A percentile compares a stretch with the other conserved stretches of the same genome.
Evolutionary conservation across 2,888 invertebrate genomes (phyloP).

Genomic region (Portevinia maculata): DNA sequence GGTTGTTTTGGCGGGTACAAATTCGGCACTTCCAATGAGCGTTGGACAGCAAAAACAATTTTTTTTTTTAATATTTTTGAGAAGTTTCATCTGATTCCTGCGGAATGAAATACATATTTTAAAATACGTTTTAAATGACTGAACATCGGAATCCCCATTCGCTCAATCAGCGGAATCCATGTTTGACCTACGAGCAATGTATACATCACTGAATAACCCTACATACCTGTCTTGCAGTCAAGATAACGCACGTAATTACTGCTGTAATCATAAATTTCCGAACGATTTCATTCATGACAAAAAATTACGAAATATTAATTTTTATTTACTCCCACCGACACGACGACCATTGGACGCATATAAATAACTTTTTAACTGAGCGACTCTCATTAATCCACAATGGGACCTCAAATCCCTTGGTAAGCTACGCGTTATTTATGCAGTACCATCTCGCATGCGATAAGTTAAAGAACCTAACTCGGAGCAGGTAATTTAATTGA

Average conservation of each 20-base stretch:
- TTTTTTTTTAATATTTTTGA: too few species aligned
- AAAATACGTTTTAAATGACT: too few species aligned
- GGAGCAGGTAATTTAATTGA: conserved; percentile 21
- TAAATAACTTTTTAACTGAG: conserved; percentile 22
- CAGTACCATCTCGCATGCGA: conserved; percentile 5
- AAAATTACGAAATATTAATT: conserved; percentile 31
- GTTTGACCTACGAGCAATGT: neutral
- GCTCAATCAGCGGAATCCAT: neutral
- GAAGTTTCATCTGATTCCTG: too few species aligned
- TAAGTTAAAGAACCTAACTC: neutral
- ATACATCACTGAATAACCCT: neutral
- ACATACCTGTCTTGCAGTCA: neutral
- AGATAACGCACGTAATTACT: conserved; percentile 9
- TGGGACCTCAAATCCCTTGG: conserved; percentile 13
- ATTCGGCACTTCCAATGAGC: too few species aligned
- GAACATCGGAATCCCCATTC: neutral
- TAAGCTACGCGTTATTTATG: conserved; percentile 1
- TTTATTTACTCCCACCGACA: conserved; percentile 16
- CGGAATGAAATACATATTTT: too few species aligned
- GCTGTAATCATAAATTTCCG: conserved; percentile 27
- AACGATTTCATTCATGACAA: conserved; percentile 24
- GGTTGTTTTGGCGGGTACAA: too few species aligned
- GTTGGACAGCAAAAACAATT: too few species aligned
- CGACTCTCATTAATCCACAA: conserved; percentile 5
- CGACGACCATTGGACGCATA: neutral